Evolutionary conservation across 2,113 vertebrate genomes (phyloP), one percentile per base, ranked within the genome.

Genomic region (Alectura lathami): DNA sequence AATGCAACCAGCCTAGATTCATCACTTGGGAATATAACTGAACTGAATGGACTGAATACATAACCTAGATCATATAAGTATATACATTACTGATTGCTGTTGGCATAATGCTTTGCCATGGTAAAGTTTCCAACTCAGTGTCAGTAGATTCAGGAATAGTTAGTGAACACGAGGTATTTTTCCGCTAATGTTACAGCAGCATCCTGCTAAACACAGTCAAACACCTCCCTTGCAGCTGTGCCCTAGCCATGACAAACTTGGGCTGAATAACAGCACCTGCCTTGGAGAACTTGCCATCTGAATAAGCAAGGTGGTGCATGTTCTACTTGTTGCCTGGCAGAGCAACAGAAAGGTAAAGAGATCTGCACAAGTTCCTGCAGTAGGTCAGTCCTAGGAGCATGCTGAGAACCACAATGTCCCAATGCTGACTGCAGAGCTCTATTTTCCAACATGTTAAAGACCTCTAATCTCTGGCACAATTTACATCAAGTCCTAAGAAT

Each of bases 401-500:
- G 3, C 13, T 34, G 53, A 79, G n/a, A n/a, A 48, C 64, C 36
- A 30, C 18, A n/a, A 27, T 40, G 56, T 48, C 36, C 30, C 59
- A 40, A 63, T 18, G 42, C 42, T 43, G 24, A 8, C 17, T 56
- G 32, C 1, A 1, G 32, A 87, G 24, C 48, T 86, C 59, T 27
- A 17, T 47, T 14, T 10, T 17, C 14, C 21, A 72, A 11, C 3
- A 0, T 26, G 17, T 56, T 36, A 86, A 85, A 56, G 36, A 84
- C 27, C 60, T 86, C 47, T 68, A 26, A 62, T 42, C 45, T 80
- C 63, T 76, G 22, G 53, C 47, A 80, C 59, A 45, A 59, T 94
- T 89, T 83, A 66, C 29, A 87, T 88, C 45, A 85, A 73, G 48
- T 36, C 67, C 50, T 83, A 83, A 91, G 93, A 75, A 89, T 51